Conservation (phyloP, 2,113 vertebrate genomes). For the Monarcha castaneiventris region DNA sequence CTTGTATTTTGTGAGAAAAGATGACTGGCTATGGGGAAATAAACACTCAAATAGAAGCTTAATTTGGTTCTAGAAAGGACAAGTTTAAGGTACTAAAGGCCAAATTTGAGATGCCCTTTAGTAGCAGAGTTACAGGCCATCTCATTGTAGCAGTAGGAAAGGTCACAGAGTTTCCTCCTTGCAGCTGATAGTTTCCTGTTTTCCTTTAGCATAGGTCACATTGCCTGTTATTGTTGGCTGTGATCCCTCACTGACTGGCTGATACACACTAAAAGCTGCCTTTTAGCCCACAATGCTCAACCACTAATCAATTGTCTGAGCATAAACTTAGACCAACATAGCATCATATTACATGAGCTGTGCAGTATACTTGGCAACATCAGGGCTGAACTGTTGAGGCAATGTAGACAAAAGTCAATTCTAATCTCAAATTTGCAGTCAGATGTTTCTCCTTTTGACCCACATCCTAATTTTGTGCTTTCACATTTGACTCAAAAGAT, state of each 20-base stretch:
- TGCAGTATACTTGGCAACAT: neutral
- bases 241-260: neutral
- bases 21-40: neutral
- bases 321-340: neutral
- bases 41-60: neutral
- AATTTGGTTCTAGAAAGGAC: neutral
- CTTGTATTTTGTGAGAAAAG: neutral
- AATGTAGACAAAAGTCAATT: constrained; percentile 11
- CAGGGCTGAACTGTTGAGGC: neutral
- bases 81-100: neutral
- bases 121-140: neutral
- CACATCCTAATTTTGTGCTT: neutral
- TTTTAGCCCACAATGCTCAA: constrained; percentile 1
- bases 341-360: neutral
- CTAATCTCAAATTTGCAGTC: neutral
- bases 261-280: neutral
- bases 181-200: neutral
- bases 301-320: constrained; percentile 5
- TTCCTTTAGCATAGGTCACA: neutral
- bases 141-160: neutral
- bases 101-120: neutral
- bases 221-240: neutral
- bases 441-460: neutral
- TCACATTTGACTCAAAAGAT: neutral
- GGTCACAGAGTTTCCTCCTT: neutral